Evolutionary conservation across 2,113 vertebrate species (phyloP).

Genomic region (Gasterosteus nipponicus): DNA sequence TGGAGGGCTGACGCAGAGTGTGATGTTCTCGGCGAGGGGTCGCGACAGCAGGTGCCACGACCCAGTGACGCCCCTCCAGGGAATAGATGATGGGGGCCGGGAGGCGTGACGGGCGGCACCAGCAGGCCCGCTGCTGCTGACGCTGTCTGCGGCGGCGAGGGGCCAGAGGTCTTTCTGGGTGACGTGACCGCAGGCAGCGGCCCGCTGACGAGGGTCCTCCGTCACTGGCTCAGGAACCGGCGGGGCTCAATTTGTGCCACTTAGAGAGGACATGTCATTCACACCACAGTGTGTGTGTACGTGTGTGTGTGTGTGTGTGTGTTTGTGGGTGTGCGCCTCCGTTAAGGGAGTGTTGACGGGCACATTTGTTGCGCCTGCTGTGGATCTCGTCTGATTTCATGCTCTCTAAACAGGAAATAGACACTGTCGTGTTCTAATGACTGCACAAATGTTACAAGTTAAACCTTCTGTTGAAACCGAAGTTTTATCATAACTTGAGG

Average conservation of each 20-base stretch:
- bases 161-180: conserved; percentile 37
- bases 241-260: conserved; percentile 39
- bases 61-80: conserved; percentile 47
- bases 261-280: conserved; percentile 52
- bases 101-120: conserved; percentile 35
- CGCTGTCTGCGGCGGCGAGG: conserved; percentile 22
- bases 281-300: conserved; percentile 34
- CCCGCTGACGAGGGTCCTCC: conserved; percentile 46
- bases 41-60: conserved; percentile 41
- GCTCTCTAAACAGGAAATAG: conserved; percentile 10
- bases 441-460: neutral
- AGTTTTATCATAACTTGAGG: neutral
- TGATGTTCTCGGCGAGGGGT: conserved; percentile 48
- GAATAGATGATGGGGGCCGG: conserved; percentile 51
- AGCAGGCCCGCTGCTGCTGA: conserved; percentile 34
- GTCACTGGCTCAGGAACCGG: conserved; percentile 41
- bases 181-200: conserved; percentile 50
- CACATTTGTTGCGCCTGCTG: conserved; percentile 37
- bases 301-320: conserved; percentile 22
- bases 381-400: conserved; percentile 19
- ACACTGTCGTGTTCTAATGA: neutral
- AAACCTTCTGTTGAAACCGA: neutral
- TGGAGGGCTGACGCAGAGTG: conserved; percentile 56
- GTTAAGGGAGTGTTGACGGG: conserved; percentile 20
- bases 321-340: conserved; percentile 19